Conservation (phyloP, 2,888 invertebrate species). For the Tenthredo scrophulariae region DNA sequence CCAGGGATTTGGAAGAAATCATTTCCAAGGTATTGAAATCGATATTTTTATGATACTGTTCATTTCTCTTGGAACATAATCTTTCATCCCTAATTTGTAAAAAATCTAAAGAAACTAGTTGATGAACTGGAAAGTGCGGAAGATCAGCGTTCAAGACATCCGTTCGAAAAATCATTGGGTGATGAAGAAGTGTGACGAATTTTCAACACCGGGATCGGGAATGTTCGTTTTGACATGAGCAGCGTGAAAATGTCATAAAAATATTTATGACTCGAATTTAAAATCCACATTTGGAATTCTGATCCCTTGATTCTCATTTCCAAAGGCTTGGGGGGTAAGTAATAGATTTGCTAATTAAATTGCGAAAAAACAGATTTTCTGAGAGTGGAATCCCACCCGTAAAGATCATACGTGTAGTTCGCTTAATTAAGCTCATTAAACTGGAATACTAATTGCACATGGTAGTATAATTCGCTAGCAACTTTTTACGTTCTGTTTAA, state of each 20-base stretch:
- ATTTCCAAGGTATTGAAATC: too few relatives aligned
- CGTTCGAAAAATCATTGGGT: too few relatives aligned
- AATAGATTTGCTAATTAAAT: neutral
- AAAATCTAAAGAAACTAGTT: too few relatives aligned
- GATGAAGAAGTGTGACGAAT: too few relatives aligned
- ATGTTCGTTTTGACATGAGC: too few relatives aligned
- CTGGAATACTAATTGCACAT: constrained; percentile 6
- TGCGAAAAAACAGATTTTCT: neutral
- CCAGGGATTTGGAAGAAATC: too few relatives aligned
- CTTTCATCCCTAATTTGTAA: too few relatives aligned
- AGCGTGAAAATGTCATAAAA: neutral
- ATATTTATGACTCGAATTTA: neutral
- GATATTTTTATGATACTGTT: too few relatives aligned
- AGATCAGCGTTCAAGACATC: too few relatives aligned
- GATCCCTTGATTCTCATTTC: neutral
- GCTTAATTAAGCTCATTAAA: neutral
- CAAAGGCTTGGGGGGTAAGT: neutral
- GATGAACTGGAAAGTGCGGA: too few relatives aligned
- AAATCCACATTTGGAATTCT: neutral
- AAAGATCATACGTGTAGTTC: neutral
- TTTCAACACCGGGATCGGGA: too few relatives aligned
- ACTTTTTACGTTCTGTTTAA: neutral
- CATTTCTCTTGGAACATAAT: too few relatives aligned
- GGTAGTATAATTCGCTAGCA: neutral
- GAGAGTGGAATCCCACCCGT: neutral